Evolutionary conservation across 2,113 vertebrate species (phyloP).

Genomic region (Prionailurus bengalensis): DNA sequence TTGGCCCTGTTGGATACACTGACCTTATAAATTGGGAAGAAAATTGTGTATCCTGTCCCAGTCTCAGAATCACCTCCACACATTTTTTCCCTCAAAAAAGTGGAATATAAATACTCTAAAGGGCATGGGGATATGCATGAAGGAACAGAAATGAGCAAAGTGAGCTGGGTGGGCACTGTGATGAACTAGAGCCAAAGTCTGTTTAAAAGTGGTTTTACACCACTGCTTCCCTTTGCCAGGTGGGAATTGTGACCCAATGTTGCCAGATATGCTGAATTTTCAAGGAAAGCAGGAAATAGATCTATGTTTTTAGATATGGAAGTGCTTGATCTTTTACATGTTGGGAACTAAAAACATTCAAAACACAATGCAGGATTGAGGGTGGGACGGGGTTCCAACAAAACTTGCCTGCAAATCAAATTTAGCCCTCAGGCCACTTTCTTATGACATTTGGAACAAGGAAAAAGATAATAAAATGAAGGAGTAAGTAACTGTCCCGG

Average conservation of each 20-base stretch:
- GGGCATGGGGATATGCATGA: no score
- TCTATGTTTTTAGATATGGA: slow-evolving; percentile 20
- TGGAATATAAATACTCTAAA: not conserved
- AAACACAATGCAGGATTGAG: not conserved
- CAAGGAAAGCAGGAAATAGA: slow-evolving; percentile 2
- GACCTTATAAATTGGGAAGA: not conserved
- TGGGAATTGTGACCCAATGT: not conserved
- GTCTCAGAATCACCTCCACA: not conserved
- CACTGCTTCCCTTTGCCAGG: not conserved
- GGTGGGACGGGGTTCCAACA: not conserved
- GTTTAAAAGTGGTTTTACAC: not conserved
- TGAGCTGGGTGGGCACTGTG: not conserved
- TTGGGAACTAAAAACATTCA: not conserved
- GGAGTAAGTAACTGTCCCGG: not conserved
- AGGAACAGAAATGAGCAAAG: not conserved
- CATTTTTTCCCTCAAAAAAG: not conserved
- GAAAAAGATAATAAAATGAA: slow-evolving; percentile 25
- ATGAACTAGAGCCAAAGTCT: not conserved
- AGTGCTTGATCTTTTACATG: not conserved
- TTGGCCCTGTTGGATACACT: not conserved
- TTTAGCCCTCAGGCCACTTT: not conserved
- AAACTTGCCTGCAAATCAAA: not conserved
- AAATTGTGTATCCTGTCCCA: not conserved
- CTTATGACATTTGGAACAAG: slow-evolving; percentile 23
- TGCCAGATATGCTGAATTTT: not conserved